These are phyloP conservation scores for Gymnogyps californianus DNA, from an alignment of 2,113 vertebrate species.

Conservation along the genomic window DNA sequence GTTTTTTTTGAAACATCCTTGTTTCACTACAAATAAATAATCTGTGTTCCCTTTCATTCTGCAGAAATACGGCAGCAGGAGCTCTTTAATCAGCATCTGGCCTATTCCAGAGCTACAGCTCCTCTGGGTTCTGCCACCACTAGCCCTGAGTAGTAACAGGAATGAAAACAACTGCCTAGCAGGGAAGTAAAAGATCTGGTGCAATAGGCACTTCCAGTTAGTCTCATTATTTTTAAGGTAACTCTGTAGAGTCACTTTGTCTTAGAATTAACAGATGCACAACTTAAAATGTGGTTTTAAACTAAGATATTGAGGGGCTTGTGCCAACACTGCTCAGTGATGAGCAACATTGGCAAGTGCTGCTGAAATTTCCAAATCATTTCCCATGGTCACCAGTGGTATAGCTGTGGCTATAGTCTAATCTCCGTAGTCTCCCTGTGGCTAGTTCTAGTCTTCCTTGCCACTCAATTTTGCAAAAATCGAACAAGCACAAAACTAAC, in stretches of 20 bases:
- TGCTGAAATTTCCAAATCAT: neutral
- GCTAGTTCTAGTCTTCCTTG: neutral
- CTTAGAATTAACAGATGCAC: neutral
- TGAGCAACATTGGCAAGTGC: neutral
- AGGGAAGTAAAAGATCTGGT: neutral
- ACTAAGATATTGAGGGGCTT: neutral
- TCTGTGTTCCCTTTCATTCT: neutral
- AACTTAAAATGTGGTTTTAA: neutral
- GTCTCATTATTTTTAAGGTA: neutral
- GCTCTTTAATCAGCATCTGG: neutral
- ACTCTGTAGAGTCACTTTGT: neutral
- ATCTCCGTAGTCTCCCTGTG: neutral
- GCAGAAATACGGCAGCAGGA: neutral
- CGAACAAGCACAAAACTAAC: rapidly evolving
- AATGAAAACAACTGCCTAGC: neutral
- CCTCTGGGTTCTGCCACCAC: neutral
- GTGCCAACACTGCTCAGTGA: neutral
- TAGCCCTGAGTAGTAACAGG: neutral
- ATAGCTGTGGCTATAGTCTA: neutral
- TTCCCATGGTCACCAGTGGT: rapidly evolving
- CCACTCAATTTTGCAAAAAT: neutral
- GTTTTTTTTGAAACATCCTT: neutral
- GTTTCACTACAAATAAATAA: neutral
- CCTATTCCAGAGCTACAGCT: neutral
- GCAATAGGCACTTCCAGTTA: neutral